These are phyloP conservation scores for Celastrina argiolus DNA, from an alignment of 2,888 invertebrate genomes.

Conservation along the genomic window DNA sequence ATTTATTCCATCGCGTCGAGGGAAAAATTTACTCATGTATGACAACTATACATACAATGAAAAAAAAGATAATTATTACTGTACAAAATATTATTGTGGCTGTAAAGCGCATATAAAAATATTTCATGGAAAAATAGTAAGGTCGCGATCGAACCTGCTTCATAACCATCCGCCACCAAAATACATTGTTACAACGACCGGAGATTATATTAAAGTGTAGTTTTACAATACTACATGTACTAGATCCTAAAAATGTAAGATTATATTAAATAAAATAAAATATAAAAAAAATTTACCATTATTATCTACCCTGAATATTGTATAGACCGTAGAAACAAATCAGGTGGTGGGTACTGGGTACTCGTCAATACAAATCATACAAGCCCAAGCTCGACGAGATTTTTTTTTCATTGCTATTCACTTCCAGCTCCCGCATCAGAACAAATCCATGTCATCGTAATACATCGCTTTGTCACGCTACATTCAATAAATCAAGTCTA, in stretches of 20 bases:
- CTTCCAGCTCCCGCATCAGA: too few species aligned
- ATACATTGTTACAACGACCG: conserved; percentile 23
- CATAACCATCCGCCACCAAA: conserved; percentile 27
- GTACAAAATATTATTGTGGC: conserved; percentile 35
- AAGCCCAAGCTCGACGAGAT: too few species aligned
- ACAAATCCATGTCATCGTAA: too few species aligned
- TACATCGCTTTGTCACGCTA: too few species aligned
- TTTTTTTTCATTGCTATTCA: too few species aligned
- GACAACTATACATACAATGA: conserved; percentile 31
- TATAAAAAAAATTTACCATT: background rate
- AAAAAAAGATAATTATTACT: conserved; percentile 37
- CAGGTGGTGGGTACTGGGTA: too few species aligned
- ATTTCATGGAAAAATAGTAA: conserved; percentile 16
- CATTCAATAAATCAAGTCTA: too few species aligned
- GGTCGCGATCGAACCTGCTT: background rate
- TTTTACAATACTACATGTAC: background rate
- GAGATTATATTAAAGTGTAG: conserved; percentile 26
- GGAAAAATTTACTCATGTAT: background rate
- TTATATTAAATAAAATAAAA: background rate
- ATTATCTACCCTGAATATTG: too few species aligned
- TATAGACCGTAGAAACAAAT: too few species aligned
- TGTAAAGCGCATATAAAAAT: conserved; percentile 33
- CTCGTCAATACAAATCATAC: too few species aligned
- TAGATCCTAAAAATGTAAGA: background rate
- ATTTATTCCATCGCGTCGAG: background rate